Evolutionary conservation across 1,140 invertebrate genomes (phyloP).

Genomic region (Polypedilum vanderplanki): DNA sequence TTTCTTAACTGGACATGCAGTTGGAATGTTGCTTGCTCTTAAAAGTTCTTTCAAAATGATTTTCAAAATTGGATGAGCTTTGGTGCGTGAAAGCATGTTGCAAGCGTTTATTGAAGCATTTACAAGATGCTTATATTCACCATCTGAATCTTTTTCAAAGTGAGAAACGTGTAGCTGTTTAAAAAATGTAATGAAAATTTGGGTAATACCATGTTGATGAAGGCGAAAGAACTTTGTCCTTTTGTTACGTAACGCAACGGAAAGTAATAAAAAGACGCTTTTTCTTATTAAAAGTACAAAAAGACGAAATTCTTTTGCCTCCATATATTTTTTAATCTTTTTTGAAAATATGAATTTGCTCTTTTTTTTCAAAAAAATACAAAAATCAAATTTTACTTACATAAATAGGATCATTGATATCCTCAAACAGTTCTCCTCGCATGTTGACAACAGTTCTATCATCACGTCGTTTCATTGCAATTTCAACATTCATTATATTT

Average conservation of each 20-base stretch:
- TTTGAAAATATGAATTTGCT: too few relatives aligned
- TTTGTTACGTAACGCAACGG: too few relatives aligned
- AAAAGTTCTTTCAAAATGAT: background rate
- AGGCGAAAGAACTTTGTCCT: too few relatives aligned
- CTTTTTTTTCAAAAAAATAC: background rate
- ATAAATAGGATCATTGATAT: background rate
- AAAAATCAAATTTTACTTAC: background rate
- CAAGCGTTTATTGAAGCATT: background rate
- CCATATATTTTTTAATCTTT: too few relatives aligned
- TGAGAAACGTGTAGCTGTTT: background rate
- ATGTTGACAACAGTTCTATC: background rate
- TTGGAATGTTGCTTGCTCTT: background rate
- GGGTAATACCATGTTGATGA: too few relatives aligned
- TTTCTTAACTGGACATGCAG: background rate
- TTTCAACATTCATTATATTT: background rate
- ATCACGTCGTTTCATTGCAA: background rate
- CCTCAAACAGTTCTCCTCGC: background rate
- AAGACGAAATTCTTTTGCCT: too few relatives aligned
- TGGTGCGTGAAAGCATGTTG: background rate
- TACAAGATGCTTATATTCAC: background rate
- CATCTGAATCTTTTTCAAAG: background rate
- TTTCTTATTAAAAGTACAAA: too few relatives aligned
- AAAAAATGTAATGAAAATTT: too few relatives aligned
- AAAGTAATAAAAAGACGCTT: too few relatives aligned
- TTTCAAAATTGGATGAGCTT: conserved; percentile 10